Evolutionary conservation across 2,888 invertebrate genomes (phyloP), one percentile per base, ranked within the genome.

Genomic region (Diplazon laetatorius): DNA sequence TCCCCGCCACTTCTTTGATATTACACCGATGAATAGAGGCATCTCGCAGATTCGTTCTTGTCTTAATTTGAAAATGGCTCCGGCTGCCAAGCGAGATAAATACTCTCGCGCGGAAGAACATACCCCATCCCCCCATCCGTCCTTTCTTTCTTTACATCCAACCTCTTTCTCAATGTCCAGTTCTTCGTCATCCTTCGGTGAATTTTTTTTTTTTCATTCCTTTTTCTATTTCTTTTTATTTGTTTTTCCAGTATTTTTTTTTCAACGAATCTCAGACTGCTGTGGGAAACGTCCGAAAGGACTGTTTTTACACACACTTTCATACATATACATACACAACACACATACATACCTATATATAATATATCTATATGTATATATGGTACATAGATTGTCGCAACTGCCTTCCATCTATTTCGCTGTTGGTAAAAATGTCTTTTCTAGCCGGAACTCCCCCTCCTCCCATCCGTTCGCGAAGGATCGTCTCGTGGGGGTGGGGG

Each of bases 341-440:
- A 35, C 8, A 50, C 12, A n/a, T 39, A 22, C 52, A n/a, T 25
- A n/a, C 20, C 5, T 16, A 8, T 6, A 39, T 20, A 55, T 35
- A 25, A 0, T 12, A 37, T 9, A 35, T 48, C 39, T 39, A 59
- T 30, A 14, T 46, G 16, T 37, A 14, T 39, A 60, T 25, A 42
- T 9, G 18, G 25, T 30, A 50, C 18, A 69, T 30, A 70, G 16
- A 65, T 20, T 62, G 65, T 46, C 44, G 55, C 75, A 68, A 57
- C 68, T 12, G 55, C 35, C 30, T 72, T 68, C 71, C 62, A 68
- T 76, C 74, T 65, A 76, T 71, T 76, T 52, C 48, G 9, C 60
- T 62, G 35, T 60, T 78, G 76, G 76, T 79, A 84, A 85, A 87
- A 85, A 87, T 87, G 86, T 87, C 87, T 88, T 87, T 85, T 84